Evolutionary conservation across 1,140 invertebrate genomes (phyloP), one percentile per base, ranked within the genome.

Genomic region (Popillia japonica): DNA sequence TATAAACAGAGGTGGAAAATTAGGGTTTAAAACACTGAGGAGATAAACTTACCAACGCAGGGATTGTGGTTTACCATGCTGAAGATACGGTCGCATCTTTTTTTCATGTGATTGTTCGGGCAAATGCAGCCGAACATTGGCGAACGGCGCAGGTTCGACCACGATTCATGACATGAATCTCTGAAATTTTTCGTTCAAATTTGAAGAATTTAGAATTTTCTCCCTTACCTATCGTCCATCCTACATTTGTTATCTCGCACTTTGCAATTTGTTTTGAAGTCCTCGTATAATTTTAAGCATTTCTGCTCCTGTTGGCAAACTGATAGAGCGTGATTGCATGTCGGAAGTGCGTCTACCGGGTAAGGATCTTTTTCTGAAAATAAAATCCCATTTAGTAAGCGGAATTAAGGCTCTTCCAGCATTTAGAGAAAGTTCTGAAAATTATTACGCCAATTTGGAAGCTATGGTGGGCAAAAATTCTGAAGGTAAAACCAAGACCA

Each of bases 71-170:
- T 96, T 84, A 96, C 94, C 84, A 93, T 91, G 78, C 91, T 91
- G 88, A 96, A 96, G 86, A 96, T 94, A 82, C 92, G 89, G 86
- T 96, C 94, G 87, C 95, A 96, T 81, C 93, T 91, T 82, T 93
- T 93, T 90, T 96, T 96, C 89, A 93, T 92, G 86, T 95, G 93
- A 82, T 94, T 95, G 85, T 94, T 95, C 74, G 95, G 95, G 87
- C 95, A 96, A 81, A 96, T 96, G 88, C 95, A 96, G 11, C 95
- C 95, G 86, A 96, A 96, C 90, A 96, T 93, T 2, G 94, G 95
- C 10, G 95, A 95, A 75, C 94, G 87, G 59, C 94, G 91, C 23
- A 96, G 88, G 82, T 94, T 94, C 73, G 92, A 91, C 95, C 95
- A 96, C 6, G 94, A 92, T 82, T 95, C 93, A 82, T 94, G 93